A percentile compares a stretch with the other conserved stretches of the same genome.
Conservation (phyloP, 1,140 invertebrate species). For the Temnothorax nylanderi region DNA sequence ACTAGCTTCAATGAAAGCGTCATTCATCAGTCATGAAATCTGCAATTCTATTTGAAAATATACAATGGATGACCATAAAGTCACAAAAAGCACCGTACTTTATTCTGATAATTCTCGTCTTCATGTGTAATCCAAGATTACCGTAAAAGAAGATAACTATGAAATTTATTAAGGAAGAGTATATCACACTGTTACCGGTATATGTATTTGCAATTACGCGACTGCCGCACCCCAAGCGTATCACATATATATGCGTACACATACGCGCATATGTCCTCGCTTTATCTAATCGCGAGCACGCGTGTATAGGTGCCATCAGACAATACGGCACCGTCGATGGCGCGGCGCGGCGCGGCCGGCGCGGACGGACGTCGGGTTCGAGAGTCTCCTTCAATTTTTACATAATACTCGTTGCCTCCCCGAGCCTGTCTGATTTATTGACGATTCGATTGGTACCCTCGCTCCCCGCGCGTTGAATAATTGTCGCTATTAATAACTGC, state of each 20-base stretch:
- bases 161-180: constrained; percentile 29
- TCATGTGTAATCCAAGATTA: constrained; percentile 21
- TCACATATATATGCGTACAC: background rate
- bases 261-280: background rate
- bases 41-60: background rate
- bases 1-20: background rate
- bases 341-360: background rate
- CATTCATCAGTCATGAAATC: constrained; percentile 1
- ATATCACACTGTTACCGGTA: constrained; percentile 1
- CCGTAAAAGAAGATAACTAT: constrained; percentile 26
- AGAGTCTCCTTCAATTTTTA: constrained; percentile 58
- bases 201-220: constrained; percentile 23
- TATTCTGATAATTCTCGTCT: background rate
- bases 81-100: background rate
- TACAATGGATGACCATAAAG: background rate
- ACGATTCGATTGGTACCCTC: constrained; percentile 44
- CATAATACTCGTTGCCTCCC: background rate
- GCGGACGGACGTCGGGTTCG: background rate
- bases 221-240: constrained; percentile 26
- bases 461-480: constrained; percentile 65
- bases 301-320: constrained; percentile 17
- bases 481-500: constrained; percentile 73
- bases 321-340: constrained; percentile 1
- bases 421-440: constrained; percentile 59
- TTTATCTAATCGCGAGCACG: constrained; percentile 62